Evolutionary conservation across 2,888 invertebrate species (phyloP).

Genomic region (Mimachlamys varia): DNA sequence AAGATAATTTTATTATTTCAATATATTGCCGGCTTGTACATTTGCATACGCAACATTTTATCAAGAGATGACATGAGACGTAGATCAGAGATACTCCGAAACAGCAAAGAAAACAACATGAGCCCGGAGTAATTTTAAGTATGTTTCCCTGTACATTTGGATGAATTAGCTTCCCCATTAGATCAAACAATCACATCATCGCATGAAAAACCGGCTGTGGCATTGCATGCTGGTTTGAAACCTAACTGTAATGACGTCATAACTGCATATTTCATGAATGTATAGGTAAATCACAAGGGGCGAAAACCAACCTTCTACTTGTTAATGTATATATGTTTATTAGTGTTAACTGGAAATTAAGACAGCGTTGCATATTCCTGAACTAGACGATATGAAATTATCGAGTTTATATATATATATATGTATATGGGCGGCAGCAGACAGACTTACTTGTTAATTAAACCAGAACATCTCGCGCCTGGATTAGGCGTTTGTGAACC

Average conservation of each 20-base stretch:
- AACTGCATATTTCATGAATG: neutral
- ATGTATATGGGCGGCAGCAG: neutral
- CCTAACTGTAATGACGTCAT: neutral
- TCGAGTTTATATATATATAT: neutral
- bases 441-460: neutral
- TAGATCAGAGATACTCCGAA: too few species aligned
- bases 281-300: too few species aligned
- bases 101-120: too few species aligned
- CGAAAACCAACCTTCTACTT: neutral
- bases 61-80: too few species aligned
- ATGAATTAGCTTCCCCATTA: too few species aligned
- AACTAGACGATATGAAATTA: neutral
- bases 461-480: neutral
- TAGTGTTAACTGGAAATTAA: too few species aligned
- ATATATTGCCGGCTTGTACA: too few species aligned
- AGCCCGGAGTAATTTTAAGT: too few species aligned
- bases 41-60: too few species aligned
- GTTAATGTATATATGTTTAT: neutral
- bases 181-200: too few species aligned
- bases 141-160: too few species aligned
- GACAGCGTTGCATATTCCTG: neutral
- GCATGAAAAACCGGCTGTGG: neutral
- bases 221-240: neutral
- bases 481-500: constrained; percentile 21
- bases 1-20: too few species aligned